Evolutionary conservation across 2,797 vertebrate genomes (phyloP).

Genomic region (Semaprochilodus insignis): DNA sequence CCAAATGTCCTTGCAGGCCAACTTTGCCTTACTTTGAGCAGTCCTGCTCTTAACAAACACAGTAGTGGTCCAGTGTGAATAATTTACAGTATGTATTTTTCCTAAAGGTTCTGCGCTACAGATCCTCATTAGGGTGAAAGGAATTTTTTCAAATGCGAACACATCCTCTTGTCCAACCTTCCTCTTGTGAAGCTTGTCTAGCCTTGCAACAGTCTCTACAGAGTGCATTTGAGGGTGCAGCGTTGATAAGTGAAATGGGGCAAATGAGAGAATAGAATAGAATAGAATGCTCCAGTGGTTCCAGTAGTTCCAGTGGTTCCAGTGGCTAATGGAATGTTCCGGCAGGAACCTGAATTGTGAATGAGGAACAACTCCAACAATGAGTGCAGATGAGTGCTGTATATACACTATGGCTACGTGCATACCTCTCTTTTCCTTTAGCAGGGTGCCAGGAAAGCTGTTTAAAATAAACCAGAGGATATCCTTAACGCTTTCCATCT

Average conservation of each 20-base stretch:
- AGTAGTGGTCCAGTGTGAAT: not conserved
- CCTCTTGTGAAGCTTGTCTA: not conserved
- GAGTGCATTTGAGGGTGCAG: not conserved
- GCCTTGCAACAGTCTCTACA: too few relatives aligned
- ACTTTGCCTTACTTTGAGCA: too few relatives aligned
- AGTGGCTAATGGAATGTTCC: conserved; percentile 14
- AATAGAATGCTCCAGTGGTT: not conserved
- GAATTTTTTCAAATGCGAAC: not conserved
- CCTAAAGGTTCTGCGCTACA: not conserved
- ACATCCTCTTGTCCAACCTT: too few relatives aligned
- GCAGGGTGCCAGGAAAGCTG: conserved; percentile 47
- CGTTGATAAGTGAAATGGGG: not conserved
- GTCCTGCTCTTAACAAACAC: not conserved
- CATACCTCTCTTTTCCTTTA: conserved; percentile 43
- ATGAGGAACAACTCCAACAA: conserved; percentile 35
- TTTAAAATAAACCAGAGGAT: conserved; percentile 53
- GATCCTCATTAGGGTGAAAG: too few relatives aligned
- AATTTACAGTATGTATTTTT: not conserved
- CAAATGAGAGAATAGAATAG: not conserved
- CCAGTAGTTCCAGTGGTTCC: not conserved
- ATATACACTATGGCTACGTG: conserved; percentile 31
- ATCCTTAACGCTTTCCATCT: conserved; percentile 45
- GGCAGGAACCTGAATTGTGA: conserved; percentile 29
- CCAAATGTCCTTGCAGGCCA: not conserved
- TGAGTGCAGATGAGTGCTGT: conserved; percentile 15